Base-by-base conservation (phyloP, 2,888 invertebrate genomes). In the Sialis lutaria region DNA sequence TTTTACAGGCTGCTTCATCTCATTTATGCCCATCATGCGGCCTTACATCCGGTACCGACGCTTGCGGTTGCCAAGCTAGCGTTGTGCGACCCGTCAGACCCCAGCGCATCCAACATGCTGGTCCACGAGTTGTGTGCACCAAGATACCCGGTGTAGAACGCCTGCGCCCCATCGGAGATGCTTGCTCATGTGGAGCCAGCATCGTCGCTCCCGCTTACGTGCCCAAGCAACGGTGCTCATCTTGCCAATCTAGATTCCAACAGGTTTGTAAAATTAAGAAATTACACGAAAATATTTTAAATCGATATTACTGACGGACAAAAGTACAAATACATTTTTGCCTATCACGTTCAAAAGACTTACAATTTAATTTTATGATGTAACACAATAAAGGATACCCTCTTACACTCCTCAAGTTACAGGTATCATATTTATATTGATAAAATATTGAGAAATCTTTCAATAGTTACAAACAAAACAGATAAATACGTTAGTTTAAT, bases 141-240 rank as follows among this genome's bases (percentile, higher is more conserved):
- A 50, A 52, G 44, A 46, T 50, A 7, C 53, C 47, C 12, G 53
- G 47, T 9, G 47, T 52, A 13, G 46, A 48, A 6, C 47, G 52
- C 5, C 46, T 58, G 30, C 53, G 52, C 42, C 60, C 63, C 4
- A 50, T 61, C 2, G 55, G 57, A 5, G 59, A 61, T 42, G 56
- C 61, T 4, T 61, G 62, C 50, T 55, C 55, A 9, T 56, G 59
- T 50, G 58, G 55, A 40, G 57, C 56, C 45, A 58, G 59, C 39
- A 58, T 64, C 32, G 62, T 64, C 1, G 58, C 58, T 40, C 64
- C 64, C 5, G 64, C 64, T 4, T 46, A 58, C 5, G 53, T 63
- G 12, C 62, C 64, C 2, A 57, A 54, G 51, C 63, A 62, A 10
- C 51, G 53, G 1, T 62, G 59, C 46, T 39, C 50, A n/a, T 45